phyloP scores from a whole-genome alignment of 1,140 invertebrate species.

The Drosophila quadrilineata region DNA sequence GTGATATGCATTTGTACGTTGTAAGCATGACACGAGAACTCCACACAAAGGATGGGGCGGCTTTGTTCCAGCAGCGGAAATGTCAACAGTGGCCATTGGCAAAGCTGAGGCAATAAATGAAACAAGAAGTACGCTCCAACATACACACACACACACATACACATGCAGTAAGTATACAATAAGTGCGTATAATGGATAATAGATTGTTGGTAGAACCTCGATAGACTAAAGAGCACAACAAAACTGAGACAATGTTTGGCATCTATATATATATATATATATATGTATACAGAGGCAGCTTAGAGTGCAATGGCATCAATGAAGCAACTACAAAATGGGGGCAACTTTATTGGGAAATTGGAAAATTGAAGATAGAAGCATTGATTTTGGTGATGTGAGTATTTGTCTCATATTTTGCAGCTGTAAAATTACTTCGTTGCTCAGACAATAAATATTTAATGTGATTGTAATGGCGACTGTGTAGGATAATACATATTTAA shows the following conservation, averaged over 20 bases:
- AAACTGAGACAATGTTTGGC: background rate
- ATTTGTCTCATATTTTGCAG: no score
- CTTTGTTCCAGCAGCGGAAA: constrained; percentile 30
- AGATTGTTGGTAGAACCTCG: constrained; percentile 10
- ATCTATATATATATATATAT: background rate
- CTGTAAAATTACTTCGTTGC: background rate
- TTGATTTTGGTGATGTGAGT: no score
- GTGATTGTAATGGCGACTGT: background rate
- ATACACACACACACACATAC: background rate
- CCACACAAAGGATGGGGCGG: background rate
- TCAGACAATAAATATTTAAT: constrained; percentile 9
- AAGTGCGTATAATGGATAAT: constrained; percentile 46
- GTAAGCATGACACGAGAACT: constrained; percentile 34
- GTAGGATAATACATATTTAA: constrained; percentile 18
- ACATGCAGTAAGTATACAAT: no score
- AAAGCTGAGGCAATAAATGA: constrained; percentile 28
- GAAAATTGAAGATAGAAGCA: no score
- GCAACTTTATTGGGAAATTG: constrained; percentile 12
- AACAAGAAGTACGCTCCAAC: constrained; percentile 7
- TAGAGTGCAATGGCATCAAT: background rate
- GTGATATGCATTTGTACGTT: constrained; percentile 36
- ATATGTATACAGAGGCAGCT: no score
- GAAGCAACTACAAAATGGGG: background rate
- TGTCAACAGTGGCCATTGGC: constrained; percentile 40
- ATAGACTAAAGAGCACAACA: background rate